Evolutionary conservation across 2,113 vertebrate species (phyloP).

Genomic region (Pipa parva): DNA sequence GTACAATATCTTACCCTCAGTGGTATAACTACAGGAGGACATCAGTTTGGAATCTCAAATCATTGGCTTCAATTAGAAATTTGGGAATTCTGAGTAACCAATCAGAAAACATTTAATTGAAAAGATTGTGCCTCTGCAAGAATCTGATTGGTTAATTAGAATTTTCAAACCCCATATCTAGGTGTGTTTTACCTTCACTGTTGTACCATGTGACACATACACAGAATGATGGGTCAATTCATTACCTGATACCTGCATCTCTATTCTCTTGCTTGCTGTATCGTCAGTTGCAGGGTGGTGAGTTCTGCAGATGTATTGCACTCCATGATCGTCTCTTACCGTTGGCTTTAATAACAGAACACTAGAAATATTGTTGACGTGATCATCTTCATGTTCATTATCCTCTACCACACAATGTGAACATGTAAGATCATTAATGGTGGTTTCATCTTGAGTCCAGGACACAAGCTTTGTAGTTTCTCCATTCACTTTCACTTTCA

Average conservation of each 20-base stretch:
- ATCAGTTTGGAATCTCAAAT: too few relatives aligned
- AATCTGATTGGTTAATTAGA: too few relatives aligned
- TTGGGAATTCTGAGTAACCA: too few relatives aligned
- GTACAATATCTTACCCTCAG: too few relatives aligned
- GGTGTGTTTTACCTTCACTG: too few relatives aligned
- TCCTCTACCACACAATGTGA: conserved; percentile 5
- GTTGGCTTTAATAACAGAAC: conserved; percentile 12
- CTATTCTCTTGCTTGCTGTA: neutral
- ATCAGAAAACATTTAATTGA: too few relatives aligned
- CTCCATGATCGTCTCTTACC: conserved; percentile 8
- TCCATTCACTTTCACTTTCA: neutral
- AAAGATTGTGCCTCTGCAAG: too few relatives aligned
- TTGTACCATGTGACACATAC: too few relatives aligned
- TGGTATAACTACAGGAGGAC: too few relatives aligned
- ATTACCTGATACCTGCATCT: conserved; percentile 3
- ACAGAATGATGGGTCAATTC: too few relatives aligned
- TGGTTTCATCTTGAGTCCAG: neutral
- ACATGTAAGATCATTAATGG: neutral
- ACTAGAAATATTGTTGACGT: neutral
- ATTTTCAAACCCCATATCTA: too few relatives aligned
- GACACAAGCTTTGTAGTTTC: neutral
- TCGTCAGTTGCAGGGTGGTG: conserved; percentile 4
- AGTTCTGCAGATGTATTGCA: conserved; percentile 22
- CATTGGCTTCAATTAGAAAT: too few relatives aligned
- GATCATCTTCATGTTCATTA: conserved; percentile 4